Evolutionary conservation across 1,140 invertebrate species (phyloP).

Genomic region (Microplitis mediator): DNA sequence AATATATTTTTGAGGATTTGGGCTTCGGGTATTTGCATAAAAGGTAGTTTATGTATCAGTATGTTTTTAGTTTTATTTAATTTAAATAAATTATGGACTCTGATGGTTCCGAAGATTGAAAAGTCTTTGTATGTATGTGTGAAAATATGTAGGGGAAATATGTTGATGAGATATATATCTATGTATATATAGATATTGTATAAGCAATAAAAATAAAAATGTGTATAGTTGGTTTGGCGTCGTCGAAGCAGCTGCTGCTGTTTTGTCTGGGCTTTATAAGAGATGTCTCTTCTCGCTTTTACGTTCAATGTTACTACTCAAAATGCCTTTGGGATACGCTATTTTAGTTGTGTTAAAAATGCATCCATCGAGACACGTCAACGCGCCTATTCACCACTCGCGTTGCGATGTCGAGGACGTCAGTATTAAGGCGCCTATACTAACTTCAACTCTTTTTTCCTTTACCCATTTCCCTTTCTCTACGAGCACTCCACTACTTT

Average conservation of each 20-base stretch:
- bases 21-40: no score
- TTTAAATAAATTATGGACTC: no score
- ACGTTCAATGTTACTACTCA: slow-evolving; percentile 20
- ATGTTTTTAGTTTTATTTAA: no score
- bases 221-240: slow-evolving; percentile 12
- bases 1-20: no score
- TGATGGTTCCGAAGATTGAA: no score
- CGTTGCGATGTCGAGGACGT: slow-evolving; percentile 37
- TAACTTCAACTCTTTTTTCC: slow-evolving; percentile 9
- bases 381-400: slow-evolving; percentile 42
- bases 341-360: slow-evolving; percentile 57
- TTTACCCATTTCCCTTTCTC: neutral
- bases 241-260: slow-evolving; percentile 45
- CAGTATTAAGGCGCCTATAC: slow-evolving; percentile 3
- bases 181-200: neutral
- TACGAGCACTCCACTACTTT: no score
- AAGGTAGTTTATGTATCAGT: no score
- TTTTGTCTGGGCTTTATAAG: slow-evolving; percentile 46
- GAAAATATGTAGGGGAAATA: neutral
- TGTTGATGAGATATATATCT: no score
- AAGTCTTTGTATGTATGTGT: neutral
- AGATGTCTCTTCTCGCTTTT: slow-evolving; percentile 2
- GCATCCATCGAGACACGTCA: slow-evolving; percentile 50
- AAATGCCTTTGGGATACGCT: slow-evolving; percentile 36
- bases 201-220: neutral